These are phyloP conservation scores for Zhuqinia jingwanae DNA, from an alignment of 2,888 invertebrate genomes.

Conservation along the genomic window DNA sequence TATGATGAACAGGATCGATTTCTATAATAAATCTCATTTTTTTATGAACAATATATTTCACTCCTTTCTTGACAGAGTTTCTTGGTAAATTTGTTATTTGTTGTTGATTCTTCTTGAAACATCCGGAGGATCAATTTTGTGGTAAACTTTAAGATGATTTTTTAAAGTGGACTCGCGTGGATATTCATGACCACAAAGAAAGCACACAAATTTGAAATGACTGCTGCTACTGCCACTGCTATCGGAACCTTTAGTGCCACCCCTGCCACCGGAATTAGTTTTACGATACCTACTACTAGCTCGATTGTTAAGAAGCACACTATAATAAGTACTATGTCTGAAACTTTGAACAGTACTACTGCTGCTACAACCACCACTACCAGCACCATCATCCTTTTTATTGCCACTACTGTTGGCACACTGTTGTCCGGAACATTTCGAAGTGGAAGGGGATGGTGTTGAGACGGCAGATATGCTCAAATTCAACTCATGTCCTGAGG, in stretches of 20 bases:
- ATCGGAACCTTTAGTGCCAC: conserved; percentile 63
- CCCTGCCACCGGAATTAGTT: conserved; percentile 64
- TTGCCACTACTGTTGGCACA: conserved; percentile 33
- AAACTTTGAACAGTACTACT: conserved; percentile 46
- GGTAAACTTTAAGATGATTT: conserved; percentile 79
- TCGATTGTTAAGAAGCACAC: conserved; percentile 66
- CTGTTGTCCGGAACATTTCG: conserved; percentile 56
- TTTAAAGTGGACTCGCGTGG: conserved; percentile 78
- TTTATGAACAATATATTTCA: background rate
- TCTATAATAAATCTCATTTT: background rate
- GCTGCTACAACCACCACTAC: conserved; percentile 53
- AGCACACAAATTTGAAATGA: conserved; percentile 78
- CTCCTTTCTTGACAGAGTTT: too few species aligned
- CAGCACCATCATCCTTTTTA: conserved; percentile 13
- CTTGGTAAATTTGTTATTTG: conserved; percentile 14
- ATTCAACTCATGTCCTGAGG: conserved; percentile 58
- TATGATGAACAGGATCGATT: background rate
- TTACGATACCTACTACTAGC: conserved; percentile 63
- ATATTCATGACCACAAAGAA: conserved; percentile 79
- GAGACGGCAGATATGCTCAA: conserved; percentile 58
- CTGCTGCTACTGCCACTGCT: conserved; percentile 64
- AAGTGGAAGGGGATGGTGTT: conserved; percentile 46
- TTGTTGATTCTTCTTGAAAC: conserved; percentile 63
- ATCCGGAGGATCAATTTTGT: conserved; percentile 77
- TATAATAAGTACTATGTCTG: conserved; percentile 58